Conservation (phyloP, 2,797 vertebrate genomes). For the Dermochelys coriacea region DNA sequence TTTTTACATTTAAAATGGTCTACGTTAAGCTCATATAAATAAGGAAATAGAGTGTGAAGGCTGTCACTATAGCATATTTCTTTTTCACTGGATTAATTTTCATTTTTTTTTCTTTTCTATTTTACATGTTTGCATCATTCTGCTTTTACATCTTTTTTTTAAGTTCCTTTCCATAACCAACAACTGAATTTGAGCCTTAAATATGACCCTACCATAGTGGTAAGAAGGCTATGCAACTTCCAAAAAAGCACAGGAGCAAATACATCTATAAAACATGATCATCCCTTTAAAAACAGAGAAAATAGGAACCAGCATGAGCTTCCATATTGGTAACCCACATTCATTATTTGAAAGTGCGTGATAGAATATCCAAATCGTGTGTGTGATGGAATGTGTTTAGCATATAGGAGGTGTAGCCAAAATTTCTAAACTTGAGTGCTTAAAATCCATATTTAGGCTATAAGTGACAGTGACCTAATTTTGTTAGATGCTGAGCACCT, state of each 20-base stretch:
- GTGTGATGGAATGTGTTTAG: neutral
- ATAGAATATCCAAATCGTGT: neutral
- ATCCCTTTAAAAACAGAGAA: neutral
- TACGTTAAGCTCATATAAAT: neutral
- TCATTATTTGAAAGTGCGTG: neutral
- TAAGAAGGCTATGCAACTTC: neutral
- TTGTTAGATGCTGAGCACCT: neutral
- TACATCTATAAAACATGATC: neutral
- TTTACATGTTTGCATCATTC: neutral
- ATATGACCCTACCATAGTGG: neutral
- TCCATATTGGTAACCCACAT: neutral
- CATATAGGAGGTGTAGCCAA: neutral
- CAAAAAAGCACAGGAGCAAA: neutral
- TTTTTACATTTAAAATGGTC: neutral
- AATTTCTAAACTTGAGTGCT: neutral
- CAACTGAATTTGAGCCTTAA: neutral
- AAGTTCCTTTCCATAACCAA: neutral
- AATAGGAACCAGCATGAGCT: neutral
- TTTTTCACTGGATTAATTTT: neutral
- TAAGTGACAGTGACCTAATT: neutral
- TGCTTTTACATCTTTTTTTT: neutral
- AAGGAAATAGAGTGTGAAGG: neutral
- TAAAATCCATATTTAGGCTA: neutral
- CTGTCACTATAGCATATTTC: neutral
- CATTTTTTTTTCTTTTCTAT: neutral